Evolutionary conservation across 2,113 vertebrate genomes (phyloP), one percentile per base, ranked within the genome.

Genomic region (Dicerorhinus sumatrensis): DNA sequence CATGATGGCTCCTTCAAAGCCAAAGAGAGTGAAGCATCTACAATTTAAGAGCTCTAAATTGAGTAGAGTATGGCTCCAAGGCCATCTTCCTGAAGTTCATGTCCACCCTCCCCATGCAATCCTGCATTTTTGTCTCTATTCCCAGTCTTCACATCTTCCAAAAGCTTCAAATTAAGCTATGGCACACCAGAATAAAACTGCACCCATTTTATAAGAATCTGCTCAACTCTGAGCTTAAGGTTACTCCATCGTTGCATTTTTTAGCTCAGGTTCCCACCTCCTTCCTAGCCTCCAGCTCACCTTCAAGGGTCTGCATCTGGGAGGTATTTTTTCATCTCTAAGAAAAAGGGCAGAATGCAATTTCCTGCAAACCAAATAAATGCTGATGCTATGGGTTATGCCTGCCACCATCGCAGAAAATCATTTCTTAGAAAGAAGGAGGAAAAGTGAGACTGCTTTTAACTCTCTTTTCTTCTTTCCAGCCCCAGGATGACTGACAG

Each of bases 311-410:
- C 21, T 29, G 69, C 46, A 73, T 62, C 79, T 18, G 21, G 31
- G n/a, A 92, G 36, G 65, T 13, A 8, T 36, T n/a, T 33, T 85
- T 48, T 72, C 69, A 87, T 51, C 48, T 83, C 62, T 67, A 39
- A 27, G 46, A 81, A 94, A 97, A 85, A 33, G 29, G 23, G 9
- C 12, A 91, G 62, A 75, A 89, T 83, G 63, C 8, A 65, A 80
- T 56, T 93, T 87, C 63, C 87, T 83, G 27, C 42, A 76, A 87
- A 69, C 6, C 23, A 84, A 92, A 86, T 69, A 94, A 96, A 93
- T 31, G 70, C 17, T 25, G 29, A 91, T 25, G 60, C 36, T 84
- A 29, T 1, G 25, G 11, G 14, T 48, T n/a, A 91, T 63, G 42
- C 58, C 31, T 58, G 51, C 39, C 46, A 75, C 29, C 18, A 12